Evolutionary conservation across 2,888 invertebrate genomes (phyloP).

Genomic region (Labia minor): DNA sequence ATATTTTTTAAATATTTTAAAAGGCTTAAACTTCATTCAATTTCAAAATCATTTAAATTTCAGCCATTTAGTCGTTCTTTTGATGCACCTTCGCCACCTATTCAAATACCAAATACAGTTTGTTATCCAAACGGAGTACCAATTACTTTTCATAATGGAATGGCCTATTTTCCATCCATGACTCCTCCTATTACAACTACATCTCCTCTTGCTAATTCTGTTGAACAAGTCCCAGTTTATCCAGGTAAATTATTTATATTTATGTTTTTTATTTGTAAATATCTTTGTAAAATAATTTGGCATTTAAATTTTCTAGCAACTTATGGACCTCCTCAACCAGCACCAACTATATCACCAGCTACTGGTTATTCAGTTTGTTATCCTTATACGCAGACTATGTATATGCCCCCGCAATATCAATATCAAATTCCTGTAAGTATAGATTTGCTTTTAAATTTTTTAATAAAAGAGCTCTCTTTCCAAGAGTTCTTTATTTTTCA

Average conservation of each 20-base stretch:
- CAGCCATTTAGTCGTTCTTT: conserved; percentile 42
- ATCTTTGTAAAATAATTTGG: background rate
- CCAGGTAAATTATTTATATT: conserved; percentile 1
- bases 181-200: conserved; percentile 13
- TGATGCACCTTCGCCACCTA: conserved; percentile 42
- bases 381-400: conserved; percentile 36
- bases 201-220: conserved; percentile 15
- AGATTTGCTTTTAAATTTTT: background rate
- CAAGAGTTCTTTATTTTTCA: background rate
- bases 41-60: conserved; percentile 17
- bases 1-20: too few species aligned
- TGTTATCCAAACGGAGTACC: conserved; percentile 43
- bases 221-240: background rate
- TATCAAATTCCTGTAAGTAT: conserved; percentile 37
- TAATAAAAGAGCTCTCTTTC: background rate
- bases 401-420: conserved; percentile 36
- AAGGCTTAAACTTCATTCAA: too few species aligned
- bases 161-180: conserved; percentile 34
- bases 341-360: conserved; percentile 24
- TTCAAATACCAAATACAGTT: conserved; percentile 40
- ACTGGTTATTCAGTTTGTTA: conserved; percentile 32
- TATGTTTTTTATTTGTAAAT: background rate
- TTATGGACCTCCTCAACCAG: conserved; percentile 22
- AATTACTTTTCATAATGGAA: conserved; percentile 39
- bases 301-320: conserved; percentile 19